phyloP scores from a whole-genome alignment of 2,888 invertebrate species.

The Chydorus sphaericus region DNA sequence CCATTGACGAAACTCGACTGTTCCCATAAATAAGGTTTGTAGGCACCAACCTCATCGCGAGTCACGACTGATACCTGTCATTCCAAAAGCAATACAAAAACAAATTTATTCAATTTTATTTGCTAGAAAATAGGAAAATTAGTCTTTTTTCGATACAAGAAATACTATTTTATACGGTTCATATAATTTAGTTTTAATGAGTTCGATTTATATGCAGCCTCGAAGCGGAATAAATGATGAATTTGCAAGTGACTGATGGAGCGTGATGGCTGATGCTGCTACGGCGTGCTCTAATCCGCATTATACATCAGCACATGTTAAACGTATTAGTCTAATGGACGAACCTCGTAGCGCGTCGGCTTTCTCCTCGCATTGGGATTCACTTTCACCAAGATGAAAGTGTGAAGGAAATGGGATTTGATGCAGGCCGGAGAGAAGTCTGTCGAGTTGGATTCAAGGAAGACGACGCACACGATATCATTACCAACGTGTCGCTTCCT shows the following conservation, averaged over 20 bases:
- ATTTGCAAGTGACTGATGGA: background rate
- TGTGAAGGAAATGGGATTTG: constrained; percentile 86
- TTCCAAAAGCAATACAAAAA: background rate
- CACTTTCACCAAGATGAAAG: constrained; percentile 79
- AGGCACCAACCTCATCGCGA: constrained; percentile 85
- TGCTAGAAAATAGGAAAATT: background rate
- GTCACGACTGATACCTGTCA: constrained; percentile 68
- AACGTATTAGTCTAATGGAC: background rate
- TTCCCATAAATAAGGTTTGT: constrained; percentile 90
- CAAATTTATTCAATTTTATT: background rate
- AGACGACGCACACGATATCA: constrained; percentile 88
- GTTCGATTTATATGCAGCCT: no score
- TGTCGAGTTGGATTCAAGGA: constrained; percentile 83
- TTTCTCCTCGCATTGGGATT: constrained; percentile 73
- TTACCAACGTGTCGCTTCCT: constrained; percentile 86
- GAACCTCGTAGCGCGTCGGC: constrained; percentile 64
- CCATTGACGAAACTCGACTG: constrained; percentile 88
- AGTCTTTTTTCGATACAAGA: no score
- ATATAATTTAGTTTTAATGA: no score
- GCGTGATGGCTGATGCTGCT: background rate
- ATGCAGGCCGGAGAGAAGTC: constrained; percentile 85
- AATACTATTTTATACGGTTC: no score
- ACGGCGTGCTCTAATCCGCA: background rate
- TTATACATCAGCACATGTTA: background rate
- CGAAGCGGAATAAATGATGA: no score